Base-by-base conservation (phyloP, 1,140 invertebrate genomes). In the Bombus confusus region DNA sequence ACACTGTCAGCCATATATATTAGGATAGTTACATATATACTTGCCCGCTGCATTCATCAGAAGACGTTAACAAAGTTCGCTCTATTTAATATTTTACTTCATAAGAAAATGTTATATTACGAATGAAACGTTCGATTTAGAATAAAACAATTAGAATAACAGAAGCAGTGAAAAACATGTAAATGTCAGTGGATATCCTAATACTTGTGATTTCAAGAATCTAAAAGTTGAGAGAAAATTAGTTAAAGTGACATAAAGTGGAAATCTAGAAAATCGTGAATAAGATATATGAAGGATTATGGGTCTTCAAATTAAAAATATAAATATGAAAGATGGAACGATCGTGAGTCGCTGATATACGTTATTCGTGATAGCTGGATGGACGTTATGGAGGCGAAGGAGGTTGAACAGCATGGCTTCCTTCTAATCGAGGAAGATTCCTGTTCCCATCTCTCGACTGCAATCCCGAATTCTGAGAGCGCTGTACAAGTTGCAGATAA, bases 401-500 rank as follows among this genome's bases (percentile, higher is more conserved):
- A 68, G 31, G 37, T 37, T 4, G 31, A 31, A 9, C 37, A 6
- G 3, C 13, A 0, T 1, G 3, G 12, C 2, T n/a, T 22, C 22
- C 41, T 22, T 39, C 15, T 52, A 34, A 71, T 57, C 66, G 66
- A 37, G 39, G 6, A 31, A 28, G 52, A 28, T 43, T 34, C 3
- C 28, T 6, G 6, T 43, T 71, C 28, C 25, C 47, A 25, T 66
- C 25, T 52, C 47, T 52, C 37, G 18, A 22, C 8, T 15, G 59
- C 62, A 34, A 80, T 86, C 59, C 37, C 75, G 31, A 62, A 39
- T 59, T 9, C 18, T 18, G 31, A 68, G 39, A 34, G 39, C 37
- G 8, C 64, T 69, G 76, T 47, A 77, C 75, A 69, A 52, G 72
- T 80, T 52, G 52, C 37, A 62, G 80, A 80, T 89, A 88, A 86